phyloP scores from a whole-genome alignment of 2,888 invertebrate genomes.

The Pristionchus exspectatus region DNA sequence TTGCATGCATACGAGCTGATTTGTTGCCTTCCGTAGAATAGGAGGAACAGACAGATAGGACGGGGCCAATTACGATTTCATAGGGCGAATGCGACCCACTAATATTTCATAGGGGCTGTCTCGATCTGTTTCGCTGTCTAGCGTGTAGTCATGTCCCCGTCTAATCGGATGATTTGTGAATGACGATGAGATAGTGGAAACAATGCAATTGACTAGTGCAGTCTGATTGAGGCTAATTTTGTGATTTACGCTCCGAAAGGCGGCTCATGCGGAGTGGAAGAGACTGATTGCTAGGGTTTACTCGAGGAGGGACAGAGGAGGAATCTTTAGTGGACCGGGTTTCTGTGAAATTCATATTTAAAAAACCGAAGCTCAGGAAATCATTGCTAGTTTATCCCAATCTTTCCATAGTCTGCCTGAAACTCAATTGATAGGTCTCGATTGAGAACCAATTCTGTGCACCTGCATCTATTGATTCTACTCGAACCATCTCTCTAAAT shows the following conservation, averaged over 20 bases:
- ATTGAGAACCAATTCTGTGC: not conserved
- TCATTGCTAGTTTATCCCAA: not conserved
- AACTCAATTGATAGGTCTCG: not conserved
- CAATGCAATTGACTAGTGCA: not conserved
- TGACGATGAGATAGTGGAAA: not conserved
- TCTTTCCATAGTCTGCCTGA: not conserved
- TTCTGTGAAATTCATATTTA: not conserved
- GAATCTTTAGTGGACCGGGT: not conserved
- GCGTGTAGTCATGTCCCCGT: not conserved
- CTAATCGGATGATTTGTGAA: constrained; percentile 45
- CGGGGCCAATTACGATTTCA: constrained; percentile 38
- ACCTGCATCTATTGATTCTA: not conserved
- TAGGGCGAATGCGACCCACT: not conserved
- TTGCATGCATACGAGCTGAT: constrained; percentile 43
- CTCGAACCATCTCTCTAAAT: not conserved
- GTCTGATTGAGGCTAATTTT: constrained; percentile 11
- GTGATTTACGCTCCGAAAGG: constrained; percentile 34
- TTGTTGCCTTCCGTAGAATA: constrained; percentile 20
- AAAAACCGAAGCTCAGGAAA: too few species aligned
- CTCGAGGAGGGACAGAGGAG: not conserved
- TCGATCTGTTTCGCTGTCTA: constrained; percentile 12
- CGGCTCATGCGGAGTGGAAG: not conserved
- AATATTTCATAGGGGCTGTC: constrained; percentile 27
- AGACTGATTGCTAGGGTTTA: not conserved
- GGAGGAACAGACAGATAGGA: not conserved